Conservation (phyloP, 2,888 invertebrate species). For the Onthophagus sagittarius region DNA sequence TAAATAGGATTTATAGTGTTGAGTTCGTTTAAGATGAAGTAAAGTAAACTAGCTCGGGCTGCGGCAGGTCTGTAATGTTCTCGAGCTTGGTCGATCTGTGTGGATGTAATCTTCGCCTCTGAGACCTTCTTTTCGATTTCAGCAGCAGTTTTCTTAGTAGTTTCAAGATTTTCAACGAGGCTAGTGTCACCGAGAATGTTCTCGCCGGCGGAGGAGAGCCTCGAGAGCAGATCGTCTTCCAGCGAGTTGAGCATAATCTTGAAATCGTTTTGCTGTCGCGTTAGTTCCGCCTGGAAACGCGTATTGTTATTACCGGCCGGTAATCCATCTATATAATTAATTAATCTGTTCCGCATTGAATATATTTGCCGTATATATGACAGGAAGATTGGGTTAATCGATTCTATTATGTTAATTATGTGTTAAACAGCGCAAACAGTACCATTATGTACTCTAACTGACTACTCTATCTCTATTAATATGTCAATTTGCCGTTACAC, state of each 20-base stretch:
- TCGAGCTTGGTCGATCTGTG: constrained; percentile 88
- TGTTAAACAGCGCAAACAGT: background rate
- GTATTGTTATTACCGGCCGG: background rate
- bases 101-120: constrained; percentile 89
- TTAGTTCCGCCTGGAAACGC: constrained; percentile 70
- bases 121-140: constrained; percentile 92
- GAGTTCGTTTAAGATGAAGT: constrained; percentile 92
- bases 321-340: background rate
- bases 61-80: constrained; percentile 87
- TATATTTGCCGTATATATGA: background rate
- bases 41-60: constrained; percentile 86
- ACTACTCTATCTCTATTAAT: background rate
- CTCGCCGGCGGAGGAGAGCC: constrained; percentile 86
- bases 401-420: background rate
- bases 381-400: background rate
- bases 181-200: constrained; percentile 93
- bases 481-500: background rate
- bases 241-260: constrained; percentile 90
- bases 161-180: constrained; percentile 93
- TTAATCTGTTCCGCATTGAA: background rate
- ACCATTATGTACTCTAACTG: background rate
- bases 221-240: constrained; percentile 88
- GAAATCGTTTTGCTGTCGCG: constrained; percentile 95
- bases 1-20: constrained; percentile 96
- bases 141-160: constrained; percentile 91